These are phyloP conservation scores for Percopsis omiscomaycus DNA, from an alignment of 2,797 vertebrate species.

Conservation along the genomic window DNA sequence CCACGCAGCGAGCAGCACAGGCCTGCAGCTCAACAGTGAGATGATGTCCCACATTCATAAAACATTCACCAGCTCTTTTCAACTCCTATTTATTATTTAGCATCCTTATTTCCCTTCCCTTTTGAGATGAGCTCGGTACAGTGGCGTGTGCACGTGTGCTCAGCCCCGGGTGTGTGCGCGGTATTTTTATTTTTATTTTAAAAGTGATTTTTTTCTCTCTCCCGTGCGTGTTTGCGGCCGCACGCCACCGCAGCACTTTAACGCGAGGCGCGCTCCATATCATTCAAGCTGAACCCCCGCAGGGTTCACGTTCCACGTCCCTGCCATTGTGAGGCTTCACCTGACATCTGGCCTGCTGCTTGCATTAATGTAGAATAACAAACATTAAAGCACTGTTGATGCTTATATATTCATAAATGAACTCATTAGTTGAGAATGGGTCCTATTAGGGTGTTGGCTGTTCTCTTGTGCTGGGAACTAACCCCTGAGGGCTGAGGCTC, in stretches of 20 bases:
- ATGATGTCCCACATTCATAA: conserved; percentile 82
- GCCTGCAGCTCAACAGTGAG: conserved; percentile 72
- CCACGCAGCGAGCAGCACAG: conserved; percentile 64
- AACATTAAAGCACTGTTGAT: conserved; percentile 47
- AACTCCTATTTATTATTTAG: conserved; percentile 82
- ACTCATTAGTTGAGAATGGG: conserved; percentile 48
- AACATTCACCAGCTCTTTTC: conserved; percentile 80
- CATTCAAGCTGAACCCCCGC: conserved; percentile 38
- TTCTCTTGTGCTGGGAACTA: conserved; percentile 40
- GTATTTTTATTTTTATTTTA: background rate
- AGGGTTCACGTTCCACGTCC: conserved; percentile 43
- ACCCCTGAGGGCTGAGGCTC: conserved; percentile 14
- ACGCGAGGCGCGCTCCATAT: conserved; percentile 46
- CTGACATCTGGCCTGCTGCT: conserved; percentile 53
- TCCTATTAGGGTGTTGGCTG: conserved; percentile 46
- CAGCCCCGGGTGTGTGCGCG: conserved; percentile 35
- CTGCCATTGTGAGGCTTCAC: conserved; percentile 47
- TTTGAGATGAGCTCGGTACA: conserved; percentile 70
- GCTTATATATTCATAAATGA: conserved; percentile 47
- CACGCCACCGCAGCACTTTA: conserved; percentile 23
- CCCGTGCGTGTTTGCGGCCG: conserved; percentile 29
- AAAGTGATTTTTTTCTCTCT: background rate
- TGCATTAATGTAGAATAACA: conserved; percentile 48
- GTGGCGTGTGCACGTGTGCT: conserved; percentile 46
- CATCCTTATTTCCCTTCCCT: conserved; percentile 72